Base-by-base conservation (phyloP, 2,797 vertebrate species). In the Chelon auratus region DNA sequence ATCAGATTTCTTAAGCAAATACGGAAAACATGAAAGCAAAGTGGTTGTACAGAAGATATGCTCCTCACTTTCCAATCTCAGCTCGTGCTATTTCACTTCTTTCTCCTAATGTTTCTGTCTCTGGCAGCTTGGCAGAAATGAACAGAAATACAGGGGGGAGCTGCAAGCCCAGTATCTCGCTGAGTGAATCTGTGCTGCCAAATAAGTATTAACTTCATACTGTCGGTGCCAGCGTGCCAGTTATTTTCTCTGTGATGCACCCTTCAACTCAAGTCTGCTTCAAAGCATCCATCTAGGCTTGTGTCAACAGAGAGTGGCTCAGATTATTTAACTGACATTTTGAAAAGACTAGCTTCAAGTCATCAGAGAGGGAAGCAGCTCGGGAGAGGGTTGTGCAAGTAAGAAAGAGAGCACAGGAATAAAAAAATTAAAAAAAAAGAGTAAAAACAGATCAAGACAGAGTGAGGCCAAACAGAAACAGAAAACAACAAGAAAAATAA, bases 161-260 rank as follows among this genome's bases (percentile, higher is more conserved):
- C 37, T 13, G 13, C 17, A 18, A 14, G 39, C 24, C 24, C 22
- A 14, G 48, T 26, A 42, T 69, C 45, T 50, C 2, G 26, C 24
- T 3, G 50, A 37, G 48, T 43, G n/a, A 39, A 81, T 73, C 36
- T 70, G 64, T 15, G 54, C 13, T 64, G 53, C 65, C 52, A 77
- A 80, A 84, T 68, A 66, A 80, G 72, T 36, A 70, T 56, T 22
- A 81, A 78, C 59, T 11, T 43, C 56, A 51, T 47, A 22, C 54
- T 37, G 33, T 68, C 58, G 59, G 61, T 6, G 47, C 47, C 15
- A 22, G 37, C 30, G 54, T 18, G 30, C 63, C 61, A 66, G 53
- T 20, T 66, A 48, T 78, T 71, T 83, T 63, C 48, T 66, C 67
- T 37, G 36, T 18, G 63, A 59, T 57, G 22, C 48, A 60, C 39